Percentiles rank a stretch among this genome's conserved stretches.
Conservation (phyloP, 2,113 vertebrate genomes). For the Seriola aureovittata region DNA sequence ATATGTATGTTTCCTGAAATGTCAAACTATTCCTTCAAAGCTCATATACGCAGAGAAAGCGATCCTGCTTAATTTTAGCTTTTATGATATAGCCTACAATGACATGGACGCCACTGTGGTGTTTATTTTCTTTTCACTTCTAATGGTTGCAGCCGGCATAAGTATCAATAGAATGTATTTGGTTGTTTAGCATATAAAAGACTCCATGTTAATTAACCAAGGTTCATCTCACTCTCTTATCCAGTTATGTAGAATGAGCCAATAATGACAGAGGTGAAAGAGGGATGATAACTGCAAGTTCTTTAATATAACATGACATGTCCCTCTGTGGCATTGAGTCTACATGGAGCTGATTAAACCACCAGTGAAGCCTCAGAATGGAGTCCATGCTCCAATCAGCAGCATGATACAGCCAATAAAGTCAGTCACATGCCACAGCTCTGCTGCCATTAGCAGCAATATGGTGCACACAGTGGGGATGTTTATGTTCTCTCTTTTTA, state of each 20-base stretch:
- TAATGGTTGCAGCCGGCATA: neutral
- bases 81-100: neutral
- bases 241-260: neutral
- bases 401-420: slow-evolving; percentile 23
- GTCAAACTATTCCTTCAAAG: neutral
- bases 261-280: slow-evolving; percentile 5
- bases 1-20: neutral
- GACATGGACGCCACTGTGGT: neutral
- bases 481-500: slow-evolving; percentile 19
- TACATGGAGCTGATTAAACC: slow-evolving; percentile 51
- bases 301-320: slow-evolving; percentile 24
- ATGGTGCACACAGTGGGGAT: neutral
- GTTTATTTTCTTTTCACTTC: neutral
- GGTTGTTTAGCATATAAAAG: neutral
- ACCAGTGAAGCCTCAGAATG: slow-evolving; percentile 13
- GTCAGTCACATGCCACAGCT: slow-evolving; percentile 6
- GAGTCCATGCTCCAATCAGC: slow-evolving; percentile 4
- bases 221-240: neutral
- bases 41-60: too few species aligned
- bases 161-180: neutral
- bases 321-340: neutral
- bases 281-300: neutral
- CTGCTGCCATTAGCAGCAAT: slow-evolving; percentile 12
- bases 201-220: neutral
- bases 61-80: too few species aligned